Evolutionary conservation across 2,888 invertebrate genomes (phyloP), one percentile per base, ranked within the genome.

Genomic region (Cistogaster globosa): DNA sequence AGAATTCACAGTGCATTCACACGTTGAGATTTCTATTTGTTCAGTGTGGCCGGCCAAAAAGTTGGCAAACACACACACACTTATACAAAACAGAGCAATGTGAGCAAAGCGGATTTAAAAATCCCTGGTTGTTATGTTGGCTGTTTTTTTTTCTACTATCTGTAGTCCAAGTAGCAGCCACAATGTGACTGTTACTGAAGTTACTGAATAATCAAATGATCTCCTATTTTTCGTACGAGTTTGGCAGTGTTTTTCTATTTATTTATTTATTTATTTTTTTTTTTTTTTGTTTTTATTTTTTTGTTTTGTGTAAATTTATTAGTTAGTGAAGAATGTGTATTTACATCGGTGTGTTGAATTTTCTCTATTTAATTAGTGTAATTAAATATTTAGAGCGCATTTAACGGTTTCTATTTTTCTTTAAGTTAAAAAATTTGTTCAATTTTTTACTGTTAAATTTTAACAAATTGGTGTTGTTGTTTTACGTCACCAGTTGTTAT

Each of bases 361-460:
- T 89, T 90, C 91, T 90, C 89, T 87, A 86, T 87, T 90, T 91
- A 90, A 91, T 91, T 91, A 91, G 91, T 90, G 90, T 89, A 88
- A 90, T 91, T 90, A 90, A 90, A 89, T 89, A 90, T 91, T 90
- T 91, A 90, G 90, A 91, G 90, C 91, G 84, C 83, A 77, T 84
- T 67, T 60, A 67, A 85, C 84, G 60, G 80, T 84, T 72, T 48
- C 26, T 71, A 63, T 51, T 58, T 42, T 42, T 11, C 12, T 42
- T 51, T 22, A 12, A 42, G 32, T 36, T 12, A 20, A 38, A 53
- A 69, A 9, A 42, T 32, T 63, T 58, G 72, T 38, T 18, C 14
- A 48, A 38, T 12, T 51, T 38, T 58, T 72, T 58, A 58, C 51
- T 58, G 57, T 58, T 58, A 72, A 20, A 71, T 51, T 65, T 68